Evolutionary conservation across 2,113 vertebrate species (phyloP), one percentile per base, ranked within the genome.

Genomic region (Atherinomorus stipes): DNA sequence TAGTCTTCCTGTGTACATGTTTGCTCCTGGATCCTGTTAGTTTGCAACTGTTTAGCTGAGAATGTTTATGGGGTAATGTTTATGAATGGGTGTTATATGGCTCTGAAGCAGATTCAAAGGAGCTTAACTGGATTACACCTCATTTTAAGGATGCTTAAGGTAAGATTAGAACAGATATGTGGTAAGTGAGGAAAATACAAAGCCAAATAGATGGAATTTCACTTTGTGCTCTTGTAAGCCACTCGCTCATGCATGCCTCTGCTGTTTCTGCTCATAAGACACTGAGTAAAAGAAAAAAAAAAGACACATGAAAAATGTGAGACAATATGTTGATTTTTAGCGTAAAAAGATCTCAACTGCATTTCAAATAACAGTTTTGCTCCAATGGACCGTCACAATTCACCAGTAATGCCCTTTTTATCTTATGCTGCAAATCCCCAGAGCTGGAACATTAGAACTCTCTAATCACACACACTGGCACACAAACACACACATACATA

Each of bases 141-240:
- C 85, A 91, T 93, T 94, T 93, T 90, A 89, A 91, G 90, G 84
- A 91, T 87, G 90, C 90, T 92, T 93, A 91, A 89, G 87, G 91
- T 93, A 86, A 93, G 92, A 93, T 93, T 93, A 94, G 91, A 93
- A 93, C 87, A 92, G 88, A 91, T 92, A 90, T 84, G 90, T 68
- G 87, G 88, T 87, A 78, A 91, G 85, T 87, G 88, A 88, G 83
- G 72, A 85, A 87, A 91, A 91, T 87, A 86, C 86, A 83, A 87
- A 92, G 86, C 88, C 85, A 87, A 90, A 90, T 89, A 90, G 85
- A 88, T 88, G 78, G 70, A 85, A 87, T 86, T 86, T 76, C 70
- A 66, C 62, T 73, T 70, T 69, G 85, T 77, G 75, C 87, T 78
- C 76, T 67, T 19, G 13, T 78, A 87, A 80, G 82, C 74, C 71